Evolutionary conservation across 2,113 vertebrate genomes (phyloP).

Genomic region (Sapajus apella): DNA sequence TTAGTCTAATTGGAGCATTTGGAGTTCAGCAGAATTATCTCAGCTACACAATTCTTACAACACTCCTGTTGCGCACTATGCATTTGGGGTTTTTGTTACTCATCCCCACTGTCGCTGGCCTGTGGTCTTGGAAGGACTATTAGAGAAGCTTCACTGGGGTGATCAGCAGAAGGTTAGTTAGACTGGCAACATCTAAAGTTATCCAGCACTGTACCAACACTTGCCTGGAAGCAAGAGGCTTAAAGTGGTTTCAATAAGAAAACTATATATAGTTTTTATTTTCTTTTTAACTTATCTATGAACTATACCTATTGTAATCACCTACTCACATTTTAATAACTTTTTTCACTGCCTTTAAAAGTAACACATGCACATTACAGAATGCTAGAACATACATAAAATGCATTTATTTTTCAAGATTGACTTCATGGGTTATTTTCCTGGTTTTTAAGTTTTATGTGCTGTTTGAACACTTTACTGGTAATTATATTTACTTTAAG

Average conservation of each 20-base stretch:
- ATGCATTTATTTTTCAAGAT: not conserved
- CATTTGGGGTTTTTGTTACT: not conserved
- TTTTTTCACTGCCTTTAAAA: not conserved
- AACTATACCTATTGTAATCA: not conserved
- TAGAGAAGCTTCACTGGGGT: not conserved
- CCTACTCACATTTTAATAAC: not conserved
- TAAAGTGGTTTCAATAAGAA: not conserved
- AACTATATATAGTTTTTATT: not conserved
- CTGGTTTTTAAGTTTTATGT: not conserved
- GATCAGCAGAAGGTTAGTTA: not conserved
- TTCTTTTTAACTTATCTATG: not conserved
- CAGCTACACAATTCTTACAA: not conserved
- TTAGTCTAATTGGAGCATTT: not conserved
- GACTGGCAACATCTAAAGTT: not conserved
- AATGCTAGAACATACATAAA: not conserved
- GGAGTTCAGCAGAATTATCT: not conserved
- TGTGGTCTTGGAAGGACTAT: not conserved
- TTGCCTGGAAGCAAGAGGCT: not conserved
- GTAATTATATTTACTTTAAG: not conserved
- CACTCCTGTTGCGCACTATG: not conserved
- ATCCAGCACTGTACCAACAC: not conserved
- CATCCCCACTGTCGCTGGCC: accelerated
- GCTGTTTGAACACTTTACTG: not conserved
- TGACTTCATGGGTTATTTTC: not conserved
- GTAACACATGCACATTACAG: not conserved